Conservation (phyloP, 2,888 invertebrate genomes). For the Leucophora obtusa region DNA sequence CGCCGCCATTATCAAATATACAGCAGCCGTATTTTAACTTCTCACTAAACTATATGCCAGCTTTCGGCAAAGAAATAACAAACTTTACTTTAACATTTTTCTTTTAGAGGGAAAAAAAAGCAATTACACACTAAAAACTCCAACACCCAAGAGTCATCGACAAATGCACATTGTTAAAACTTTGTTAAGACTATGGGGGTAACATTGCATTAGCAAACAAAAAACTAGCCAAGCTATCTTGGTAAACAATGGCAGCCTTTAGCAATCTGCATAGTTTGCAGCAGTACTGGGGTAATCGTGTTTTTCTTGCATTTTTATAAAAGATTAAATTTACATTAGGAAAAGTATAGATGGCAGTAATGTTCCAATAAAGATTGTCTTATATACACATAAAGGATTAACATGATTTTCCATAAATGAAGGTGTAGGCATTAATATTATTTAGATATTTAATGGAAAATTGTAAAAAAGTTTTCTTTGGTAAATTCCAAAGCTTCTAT, state of each 20-base stretch:
- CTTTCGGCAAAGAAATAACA: conserved; percentile 34
- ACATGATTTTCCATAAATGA: conserved; percentile 28
- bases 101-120: not conserved
- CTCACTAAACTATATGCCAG: conserved; percentile 34
- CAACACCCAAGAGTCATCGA: conserved; percentile 45
- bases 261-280: conserved; percentile 11
- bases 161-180: conserved; percentile 15
- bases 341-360: conserved; percentile 25
- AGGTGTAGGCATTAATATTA: conserved; percentile 44
- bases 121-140: conserved; percentile 47
- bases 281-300: not conserved
- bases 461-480: not conserved
- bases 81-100: not conserved
- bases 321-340: conserved; percentile 37
- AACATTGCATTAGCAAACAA: conserved; percentile 4
- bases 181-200: not conserved
- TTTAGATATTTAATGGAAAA: conserved; percentile 25
- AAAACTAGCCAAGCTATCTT: not conserved
- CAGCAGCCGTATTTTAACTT: conserved; percentile 45
- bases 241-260: conserved; percentile 30
- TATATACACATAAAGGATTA: conserved; percentile 9
- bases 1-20: conserved; percentile 10
- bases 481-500: not conserved
- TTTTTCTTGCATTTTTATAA: not conserved
- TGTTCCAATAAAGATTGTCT: conserved; percentile 9